phyloP scores from a whole-genome alignment of 2,113 vertebrate species.

The Perca schrenkii region DNA sequence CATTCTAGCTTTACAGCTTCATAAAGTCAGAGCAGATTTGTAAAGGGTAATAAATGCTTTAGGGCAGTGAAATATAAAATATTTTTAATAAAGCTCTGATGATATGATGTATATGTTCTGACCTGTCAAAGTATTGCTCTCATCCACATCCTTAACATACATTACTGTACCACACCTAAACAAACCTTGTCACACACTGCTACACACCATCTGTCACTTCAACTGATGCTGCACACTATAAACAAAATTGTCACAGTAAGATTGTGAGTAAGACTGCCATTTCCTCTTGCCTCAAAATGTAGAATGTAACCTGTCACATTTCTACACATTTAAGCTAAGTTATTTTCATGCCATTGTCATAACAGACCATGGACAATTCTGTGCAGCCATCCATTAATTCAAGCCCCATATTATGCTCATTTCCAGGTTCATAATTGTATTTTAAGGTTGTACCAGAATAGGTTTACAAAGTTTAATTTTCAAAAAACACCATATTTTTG shows the following conservation, averaged over 20 bases:
- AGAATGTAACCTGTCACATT: background rate
- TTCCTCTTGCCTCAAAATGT: background rate
- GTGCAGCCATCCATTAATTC: constrained; percentile 5
- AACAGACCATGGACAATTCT: background rate
- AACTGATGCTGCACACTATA: constrained; percentile 20
- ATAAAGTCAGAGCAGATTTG: constrained; percentile 36
- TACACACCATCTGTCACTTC: constrained; percentile 41
- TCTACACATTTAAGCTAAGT: constrained; percentile 2
- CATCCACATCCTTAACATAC: constrained; percentile 26
- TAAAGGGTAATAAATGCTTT: constrained; percentile 26
- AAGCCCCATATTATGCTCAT: too few species aligned
- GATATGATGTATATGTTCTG: constrained; percentile 5
- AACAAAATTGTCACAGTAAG: constrained; percentile 8
- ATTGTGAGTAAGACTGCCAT: constrained; percentile 18
- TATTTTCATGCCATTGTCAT: constrained; percentile 10
- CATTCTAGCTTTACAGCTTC: constrained; percentile 21
- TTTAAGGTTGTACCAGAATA: too few species aligned
- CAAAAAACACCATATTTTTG: too few species aligned
- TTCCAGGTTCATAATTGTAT: too few species aligned
- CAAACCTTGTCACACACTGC: constrained; percentile 24
- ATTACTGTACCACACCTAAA: constrained; percentile 16
- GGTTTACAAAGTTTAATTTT: too few species aligned
- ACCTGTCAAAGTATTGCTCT: constrained; percentile 1
- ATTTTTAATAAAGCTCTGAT: constrained; percentile 7
- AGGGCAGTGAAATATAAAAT: constrained; percentile 6